These are phyloP conservation scores for Spinibarbus caldwelli DNA, from an alignment of 2,797 vertebrate genomes.

Conservation along the genomic window DNA sequence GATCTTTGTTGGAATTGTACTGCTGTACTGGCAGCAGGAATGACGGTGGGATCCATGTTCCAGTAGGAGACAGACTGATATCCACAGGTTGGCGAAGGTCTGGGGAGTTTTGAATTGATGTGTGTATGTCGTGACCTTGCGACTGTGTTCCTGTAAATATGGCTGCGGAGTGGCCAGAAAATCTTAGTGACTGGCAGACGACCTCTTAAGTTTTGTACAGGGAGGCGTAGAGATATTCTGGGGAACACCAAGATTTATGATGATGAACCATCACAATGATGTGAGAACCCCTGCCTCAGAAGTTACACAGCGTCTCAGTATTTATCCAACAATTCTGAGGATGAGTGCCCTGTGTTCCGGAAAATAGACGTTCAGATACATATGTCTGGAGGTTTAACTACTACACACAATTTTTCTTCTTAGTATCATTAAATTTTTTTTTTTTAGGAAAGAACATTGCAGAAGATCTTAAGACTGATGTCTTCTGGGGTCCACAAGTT, in stretches of 20 bases:
- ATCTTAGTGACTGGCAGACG: slow-evolving; percentile 74
- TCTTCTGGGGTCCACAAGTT: not conserved
- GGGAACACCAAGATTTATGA: slow-evolving; percentile 73
- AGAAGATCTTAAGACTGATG: not conserved
- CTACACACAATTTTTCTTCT: slow-evolving; percentile 1
- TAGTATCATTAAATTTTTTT: not conserved
- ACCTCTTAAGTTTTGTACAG: slow-evolving; percentile 66
- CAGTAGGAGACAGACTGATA: slow-evolving; percentile 26
- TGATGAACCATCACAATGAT: slow-evolving; percentile 77
- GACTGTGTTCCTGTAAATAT: slow-evolving; percentile 61
- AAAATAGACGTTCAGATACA: slow-evolving; percentile 2
- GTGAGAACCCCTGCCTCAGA: slow-evolving; percentile 71
- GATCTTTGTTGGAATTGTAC: slow-evolving; percentile 69
- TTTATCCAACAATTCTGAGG: slow-evolving; percentile 64
- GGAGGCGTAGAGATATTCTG: slow-evolving; percentile 64
- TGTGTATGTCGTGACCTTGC: slow-evolving; percentile 47
- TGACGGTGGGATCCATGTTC: not conserved
- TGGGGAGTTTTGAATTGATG: slow-evolving; percentile 38
- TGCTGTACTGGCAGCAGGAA: slow-evolving; percentile 65
- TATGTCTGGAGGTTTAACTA: not conserved
- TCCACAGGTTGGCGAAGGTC: slow-evolving; percentile 41
- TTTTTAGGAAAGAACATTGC: not conserved
- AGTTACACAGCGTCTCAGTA: slow-evolving; percentile 70
- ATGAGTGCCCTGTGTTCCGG: slow-evolving; percentile 28
- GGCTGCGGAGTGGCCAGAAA: slow-evolving; percentile 64